Conservation (phyloP, 2,888 invertebrate genomes). For the Lasioglossum calceatum region DNA sequence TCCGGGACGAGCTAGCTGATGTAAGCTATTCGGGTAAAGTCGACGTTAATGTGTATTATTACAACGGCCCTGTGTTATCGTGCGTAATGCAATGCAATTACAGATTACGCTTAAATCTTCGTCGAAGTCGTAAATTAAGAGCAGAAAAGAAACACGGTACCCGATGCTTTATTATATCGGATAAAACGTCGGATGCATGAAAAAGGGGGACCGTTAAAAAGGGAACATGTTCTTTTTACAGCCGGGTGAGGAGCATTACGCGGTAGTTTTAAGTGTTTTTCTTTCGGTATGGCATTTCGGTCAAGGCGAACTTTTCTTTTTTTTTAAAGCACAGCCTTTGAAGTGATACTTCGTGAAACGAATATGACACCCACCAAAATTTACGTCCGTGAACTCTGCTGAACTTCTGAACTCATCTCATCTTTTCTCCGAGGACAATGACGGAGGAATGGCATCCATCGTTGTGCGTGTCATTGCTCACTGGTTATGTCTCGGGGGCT, state of each 20-base stretch:
- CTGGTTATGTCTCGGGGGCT: slow-evolving; percentile 54
- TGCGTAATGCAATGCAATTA: slow-evolving; percentile 5
- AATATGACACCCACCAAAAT: slow-evolving; percentile 70
- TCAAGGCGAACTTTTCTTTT: slow-evolving; percentile 41
- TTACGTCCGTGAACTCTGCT: slow-evolving; percentile 77
- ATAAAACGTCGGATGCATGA: slow-evolving; percentile 1
- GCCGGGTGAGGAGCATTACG: background rate
- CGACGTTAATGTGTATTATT: slow-evolving; percentile 29
- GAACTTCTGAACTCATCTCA: slow-evolving; percentile 78
- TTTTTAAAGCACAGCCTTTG: slow-evolving; percentile 27
- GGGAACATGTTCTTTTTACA: slow-evolving; percentile 29
- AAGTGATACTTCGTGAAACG: slow-evolving; percentile 44
- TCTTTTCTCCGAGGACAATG: slow-evolving; percentile 70
- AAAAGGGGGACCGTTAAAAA: background rate
- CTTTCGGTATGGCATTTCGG: slow-evolving; percentile 34
- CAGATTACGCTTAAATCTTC: slow-evolving; percentile 8
- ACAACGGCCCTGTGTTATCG: background rate
- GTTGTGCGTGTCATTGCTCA: slow-evolving; percentile 61
- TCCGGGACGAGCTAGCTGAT: slow-evolving; percentile 13
- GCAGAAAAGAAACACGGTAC: background rate
- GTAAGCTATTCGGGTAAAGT: slow-evolving; percentile 12
- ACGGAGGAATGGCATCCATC: slow-evolving; percentile 67
- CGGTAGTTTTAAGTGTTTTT: slow-evolving; percentile 34
- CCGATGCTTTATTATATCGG: background rate
- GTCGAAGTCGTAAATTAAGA: background rate